Evolutionary conservation across 2,888 invertebrate species (phyloP).

Genomic region (Nematopogon swammerdamellus): DNA sequence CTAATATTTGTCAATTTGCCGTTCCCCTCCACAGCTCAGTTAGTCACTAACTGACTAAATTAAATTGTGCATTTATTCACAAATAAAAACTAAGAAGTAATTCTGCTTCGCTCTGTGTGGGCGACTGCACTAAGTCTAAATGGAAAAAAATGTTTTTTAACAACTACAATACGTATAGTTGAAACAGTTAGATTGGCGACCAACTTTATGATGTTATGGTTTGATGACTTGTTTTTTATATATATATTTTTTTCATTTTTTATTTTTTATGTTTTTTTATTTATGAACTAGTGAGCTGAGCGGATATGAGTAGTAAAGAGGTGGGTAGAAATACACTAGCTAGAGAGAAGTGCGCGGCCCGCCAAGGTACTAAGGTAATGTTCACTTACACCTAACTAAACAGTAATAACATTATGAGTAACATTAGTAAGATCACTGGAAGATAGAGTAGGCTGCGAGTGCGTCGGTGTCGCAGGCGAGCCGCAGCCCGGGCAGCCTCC

Average conservation of each 20-base stretch:
- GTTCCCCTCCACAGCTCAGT: neutral
- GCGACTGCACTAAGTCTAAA: too few relatives aligned
- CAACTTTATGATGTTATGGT: too few relatives aligned
- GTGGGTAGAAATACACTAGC: too few relatives aligned
- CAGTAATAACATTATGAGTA: conserved; percentile 35
- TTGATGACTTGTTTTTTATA: too few relatives aligned
- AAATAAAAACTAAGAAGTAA: neutral
- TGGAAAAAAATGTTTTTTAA: too few relatives aligned
- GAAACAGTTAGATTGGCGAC: too few relatives aligned
- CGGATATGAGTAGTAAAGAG: too few relatives aligned
- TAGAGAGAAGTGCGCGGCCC: conserved; percentile 24
- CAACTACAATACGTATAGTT: too few relatives aligned
- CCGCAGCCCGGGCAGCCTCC: neutral
- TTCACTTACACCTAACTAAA: conserved; percentile 42
- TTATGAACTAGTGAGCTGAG: too few relatives aligned
- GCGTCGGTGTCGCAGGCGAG: neutral
- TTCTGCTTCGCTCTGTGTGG: too few relatives aligned
- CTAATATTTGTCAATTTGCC: neutral
- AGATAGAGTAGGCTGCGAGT: conserved; percentile 22
- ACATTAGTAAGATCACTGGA: conserved; percentile 47
- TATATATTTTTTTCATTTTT: too few relatives aligned
- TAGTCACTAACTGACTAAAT: neutral
- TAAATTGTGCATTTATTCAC: neutral
- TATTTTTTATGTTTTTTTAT: too few relatives aligned
- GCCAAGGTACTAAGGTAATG: conserved; percentile 34